Conservation (phyloP, 2,113 vertebrate species). For the Agelaius tricolor region DNA sequence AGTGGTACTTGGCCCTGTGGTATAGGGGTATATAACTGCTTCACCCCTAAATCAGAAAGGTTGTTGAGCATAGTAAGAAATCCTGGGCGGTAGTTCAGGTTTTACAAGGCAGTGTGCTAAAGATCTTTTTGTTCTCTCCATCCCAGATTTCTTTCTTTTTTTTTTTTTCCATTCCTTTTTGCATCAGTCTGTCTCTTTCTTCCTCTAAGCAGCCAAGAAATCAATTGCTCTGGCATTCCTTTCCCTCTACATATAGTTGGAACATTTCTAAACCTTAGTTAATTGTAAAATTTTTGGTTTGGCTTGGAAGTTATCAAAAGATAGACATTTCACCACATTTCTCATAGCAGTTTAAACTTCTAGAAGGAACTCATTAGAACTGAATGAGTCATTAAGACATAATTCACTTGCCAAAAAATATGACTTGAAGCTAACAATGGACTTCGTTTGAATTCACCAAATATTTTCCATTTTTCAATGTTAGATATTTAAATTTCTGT, state of each 20-base stretch:
- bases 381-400: not conserved
- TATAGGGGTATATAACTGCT: not conserved
- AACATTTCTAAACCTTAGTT: conserved; percentile 8
- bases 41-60: not conserved
- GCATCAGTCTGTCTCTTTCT: not conserved
- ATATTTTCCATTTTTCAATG: not conserved
- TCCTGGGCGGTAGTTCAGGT: not conserved
- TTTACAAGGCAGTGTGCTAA: not conserved
- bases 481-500: not conserved
- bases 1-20: not conserved
- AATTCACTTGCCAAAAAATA: conserved; percentile 8
- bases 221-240: not conserved
- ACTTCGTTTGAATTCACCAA: not conserved
- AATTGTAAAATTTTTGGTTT: not conserved
- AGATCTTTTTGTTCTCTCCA: not conserved
- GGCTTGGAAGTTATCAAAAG: not conserved
- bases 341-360: not conserved
- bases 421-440: not conserved
- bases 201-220: conserved; percentile 14
- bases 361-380: not conserved
- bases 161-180: not conserved
- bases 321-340: conserved; percentile 14
- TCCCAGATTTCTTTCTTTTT: not conserved
- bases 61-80: not conserved
- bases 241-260: not conserved